Conservation (phyloP, 2,888 invertebrate species). For the Ormyrus nitidulus region DNA sequence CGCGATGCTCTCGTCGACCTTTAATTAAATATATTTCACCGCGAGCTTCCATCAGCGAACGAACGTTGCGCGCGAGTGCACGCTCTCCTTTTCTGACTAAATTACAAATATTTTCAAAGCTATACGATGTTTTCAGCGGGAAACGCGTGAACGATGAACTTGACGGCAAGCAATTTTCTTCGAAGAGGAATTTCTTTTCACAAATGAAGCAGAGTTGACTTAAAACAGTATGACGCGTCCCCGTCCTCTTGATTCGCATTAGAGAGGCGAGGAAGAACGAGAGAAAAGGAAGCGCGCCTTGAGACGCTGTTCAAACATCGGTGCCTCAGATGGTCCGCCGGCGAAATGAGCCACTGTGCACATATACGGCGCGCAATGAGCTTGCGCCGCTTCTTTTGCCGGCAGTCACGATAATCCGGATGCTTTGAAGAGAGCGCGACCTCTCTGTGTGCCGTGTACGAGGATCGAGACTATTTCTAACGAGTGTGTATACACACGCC, state of each 20-base stretch:
- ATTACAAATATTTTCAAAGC: too few species aligned
- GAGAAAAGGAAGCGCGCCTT: not conserved
- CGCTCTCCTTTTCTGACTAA: too few species aligned
- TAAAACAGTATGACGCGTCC: too few species aligned
- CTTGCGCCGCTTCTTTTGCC: slow-evolving; percentile 11
- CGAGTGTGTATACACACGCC: too few species aligned
- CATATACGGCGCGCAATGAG: slow-evolving; percentile 56
- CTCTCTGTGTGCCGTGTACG: not conserved
- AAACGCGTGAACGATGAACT: not conserved
- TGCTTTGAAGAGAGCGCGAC: slow-evolving; percentile 19
- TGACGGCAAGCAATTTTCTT: too few species aligned
- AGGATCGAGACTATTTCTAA: too few species aligned
- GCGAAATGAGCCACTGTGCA: slow-evolving; percentile 68
- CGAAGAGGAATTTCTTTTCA: too few species aligned
- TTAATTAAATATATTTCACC: slow-evolving; percentile 38
- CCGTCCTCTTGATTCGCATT: too few species aligned
- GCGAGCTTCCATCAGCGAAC: too few species aligned
- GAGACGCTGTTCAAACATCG: slow-evolving; percentile 63
- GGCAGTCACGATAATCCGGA: slow-evolving; percentile 24
- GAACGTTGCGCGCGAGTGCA: not conserved
- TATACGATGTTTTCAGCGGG: too few species aligned
- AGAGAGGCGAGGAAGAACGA: not conserved
- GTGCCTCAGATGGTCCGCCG: slow-evolving; percentile 66
- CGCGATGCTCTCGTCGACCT: not conserved
- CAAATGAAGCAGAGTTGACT: not conserved